Base-by-base conservation (phyloP, 2,888 invertebrate genomes). In the Keiferia lycopersicella region DNA sequence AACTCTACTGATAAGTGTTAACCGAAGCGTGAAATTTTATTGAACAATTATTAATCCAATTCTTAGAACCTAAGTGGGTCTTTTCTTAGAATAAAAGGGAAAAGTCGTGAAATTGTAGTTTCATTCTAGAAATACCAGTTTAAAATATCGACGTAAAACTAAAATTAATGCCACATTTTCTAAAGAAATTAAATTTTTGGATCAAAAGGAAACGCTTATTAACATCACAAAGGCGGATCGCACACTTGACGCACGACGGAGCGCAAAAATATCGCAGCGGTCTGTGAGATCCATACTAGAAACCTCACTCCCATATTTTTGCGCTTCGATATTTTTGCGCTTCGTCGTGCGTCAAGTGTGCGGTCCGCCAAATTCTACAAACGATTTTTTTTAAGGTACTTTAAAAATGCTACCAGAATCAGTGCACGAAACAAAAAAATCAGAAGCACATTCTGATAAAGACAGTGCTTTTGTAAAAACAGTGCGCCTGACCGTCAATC, bases 401-500 rank as follows among this genome's bases (percentile, higher is more conserved):
- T 2, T 11, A 56, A 56, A 34, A 34, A 56, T 56, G 56, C n/a
- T n/a, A 56, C 16, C 56, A 34, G 56, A 30, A 56, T 7, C 56
- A 56, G 26, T 16, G 1, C 0, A 16, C 16, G 56, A 56, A 34
- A 56, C 34, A 7, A 56, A 56, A 34, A 7, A 2, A 1, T 10
- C 56, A 56, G 56, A 34, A 16, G n/a, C 56, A 26, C 30, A 34
- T 26, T 16, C 34, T 2, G 26, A 45, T 45, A 45, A 60, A 34
- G 57, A 61, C 7, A 48, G 41, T 53, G 26, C 59, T 20, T 11
- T 51, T 16, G 61, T 67, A 1, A 76, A 71, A 69, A 77, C 79
- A n/a, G 53, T 72, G 11, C 68, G 76, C 38, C 41, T 77, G 14
- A 60, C 65, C 0, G 59, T 79, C 0, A 82, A 81, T 67, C 61